These are phyloP conservation scores for Microchrysa polita DNA, from an alignment of 2,888 invertebrate species.

Conservation along the genomic window DNA sequence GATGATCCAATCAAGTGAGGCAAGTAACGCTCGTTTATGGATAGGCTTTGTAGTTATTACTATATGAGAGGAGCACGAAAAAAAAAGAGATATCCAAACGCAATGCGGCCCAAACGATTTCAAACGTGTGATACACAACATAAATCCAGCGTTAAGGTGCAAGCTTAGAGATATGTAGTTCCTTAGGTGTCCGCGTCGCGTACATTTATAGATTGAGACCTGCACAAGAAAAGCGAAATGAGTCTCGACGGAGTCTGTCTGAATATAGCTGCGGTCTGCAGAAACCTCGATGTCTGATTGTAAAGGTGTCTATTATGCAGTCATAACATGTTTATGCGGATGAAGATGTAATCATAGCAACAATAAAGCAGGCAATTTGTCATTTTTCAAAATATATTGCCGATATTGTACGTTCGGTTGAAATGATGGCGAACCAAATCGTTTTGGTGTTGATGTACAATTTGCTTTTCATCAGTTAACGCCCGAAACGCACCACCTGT, in stretches of 20 bases:
- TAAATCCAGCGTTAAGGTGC: slow-evolving; percentile 32
- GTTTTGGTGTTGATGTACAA: no score
- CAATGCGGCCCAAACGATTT: slow-evolving; percentile 24
- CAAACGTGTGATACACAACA: slow-evolving; percentile 22
- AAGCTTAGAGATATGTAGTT: no score
- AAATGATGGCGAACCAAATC: neutral
- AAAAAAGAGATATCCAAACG: neutral
- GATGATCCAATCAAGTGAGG: slow-evolving; percentile 26
- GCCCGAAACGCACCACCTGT: no score
- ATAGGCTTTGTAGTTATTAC: no score
- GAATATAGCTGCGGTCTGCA: neutral
- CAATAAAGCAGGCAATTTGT: slow-evolving; percentile 31
- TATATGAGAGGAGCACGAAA: no score
- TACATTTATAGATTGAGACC: slow-evolving; percentile 6
- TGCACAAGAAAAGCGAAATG: slow-evolving; percentile 20
- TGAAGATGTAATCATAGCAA: slow-evolving; percentile 29
- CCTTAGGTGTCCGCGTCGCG: no score
- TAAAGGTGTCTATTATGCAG: slow-evolving; percentile 24
- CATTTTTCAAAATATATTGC: slow-evolving; percentile 20
- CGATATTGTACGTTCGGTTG: neutral
- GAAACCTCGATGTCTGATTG: slow-evolving; percentile 18
- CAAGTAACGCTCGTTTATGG: neutral
- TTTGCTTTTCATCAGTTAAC: no score
- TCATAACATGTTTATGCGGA: slow-evolving; percentile 21
- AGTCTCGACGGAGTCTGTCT: neutral